Evolutionary conservation across 2,888 invertebrate species (phyloP).

Genomic region (Zygaena filipendulae): DNA sequence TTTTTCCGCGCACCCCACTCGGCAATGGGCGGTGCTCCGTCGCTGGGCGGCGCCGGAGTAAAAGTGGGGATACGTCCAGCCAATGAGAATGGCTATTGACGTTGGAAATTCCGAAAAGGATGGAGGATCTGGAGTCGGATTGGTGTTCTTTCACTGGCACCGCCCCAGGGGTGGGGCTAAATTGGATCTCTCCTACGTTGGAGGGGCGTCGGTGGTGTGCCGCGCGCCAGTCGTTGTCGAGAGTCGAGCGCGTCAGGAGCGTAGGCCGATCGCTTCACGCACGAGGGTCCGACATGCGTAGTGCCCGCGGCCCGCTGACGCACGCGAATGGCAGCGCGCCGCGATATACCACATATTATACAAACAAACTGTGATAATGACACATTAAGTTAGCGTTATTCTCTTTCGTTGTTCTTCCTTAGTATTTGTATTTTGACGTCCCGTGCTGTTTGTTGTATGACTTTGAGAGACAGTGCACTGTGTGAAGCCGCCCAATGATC

Average conservation of each 20-base stretch:
- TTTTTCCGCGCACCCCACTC: slow-evolving; percentile 49
- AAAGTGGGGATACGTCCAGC: slow-evolving; percentile 37
- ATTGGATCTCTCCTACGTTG: slow-evolving; percentile 59
- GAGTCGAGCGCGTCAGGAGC: slow-evolving; percentile 49
- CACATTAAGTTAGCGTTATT: no score
- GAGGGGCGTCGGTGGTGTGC: slow-evolving; percentile 55
- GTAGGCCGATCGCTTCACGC: slow-evolving; percentile 40
- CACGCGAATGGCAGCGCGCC: slow-evolving; percentile 59
- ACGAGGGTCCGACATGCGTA: slow-evolving; percentile 45
- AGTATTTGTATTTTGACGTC: no score
- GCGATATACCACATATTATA: slow-evolving; percentile 51
- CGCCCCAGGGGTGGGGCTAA: slow-evolving; percentile 43
- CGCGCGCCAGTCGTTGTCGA: slow-evolving; percentile 63
- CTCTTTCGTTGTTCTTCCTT: no score
- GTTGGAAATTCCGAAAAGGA: slow-evolving; percentile 41
- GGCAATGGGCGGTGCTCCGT: slow-evolving; percentile 32
- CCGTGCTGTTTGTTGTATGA: no score
- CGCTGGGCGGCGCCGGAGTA: slow-evolving; percentile 25
- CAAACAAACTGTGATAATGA: slow-evolving; percentile 50
- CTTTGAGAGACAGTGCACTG: slow-evolving; percentile 63
- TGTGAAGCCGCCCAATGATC: slow-evolving; percentile 68
- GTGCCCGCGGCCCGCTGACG: slow-evolving; percentile 53
- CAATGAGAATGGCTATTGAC: slow-evolving; percentile 31
- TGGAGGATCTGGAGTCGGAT: slow-evolving; percentile 35
- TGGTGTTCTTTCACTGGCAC: slow-evolving; percentile 31